Conservation (phyloP, 1,140 invertebrate genomes). For the Lasaia peninsularis region DNA sequence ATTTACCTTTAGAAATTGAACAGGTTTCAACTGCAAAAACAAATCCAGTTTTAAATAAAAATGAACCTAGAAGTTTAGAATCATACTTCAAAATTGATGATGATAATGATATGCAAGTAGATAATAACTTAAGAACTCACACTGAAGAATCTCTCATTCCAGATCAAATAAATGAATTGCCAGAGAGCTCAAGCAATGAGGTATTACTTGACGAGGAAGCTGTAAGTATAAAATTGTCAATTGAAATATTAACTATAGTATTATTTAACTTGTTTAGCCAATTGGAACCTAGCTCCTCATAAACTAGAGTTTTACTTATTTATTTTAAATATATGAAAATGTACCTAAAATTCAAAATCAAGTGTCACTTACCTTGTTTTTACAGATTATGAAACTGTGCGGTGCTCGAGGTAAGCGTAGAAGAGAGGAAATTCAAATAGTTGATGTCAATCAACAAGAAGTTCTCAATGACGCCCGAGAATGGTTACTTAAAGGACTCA, state of each 20-base stretch:
- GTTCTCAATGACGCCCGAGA: slow-evolving; percentile 88
- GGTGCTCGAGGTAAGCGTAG: slow-evolving; percentile 68
- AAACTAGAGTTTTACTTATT: too few species aligned
- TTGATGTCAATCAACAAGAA: slow-evolving; percentile 91
- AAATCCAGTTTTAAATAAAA: slow-evolving; percentile 14
- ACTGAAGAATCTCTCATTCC: slow-evolving; percentile 7
- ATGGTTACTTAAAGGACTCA: slow-evolving; percentile 89
- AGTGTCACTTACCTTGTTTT: not conserved
- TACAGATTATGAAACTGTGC: slow-evolving; percentile 69
- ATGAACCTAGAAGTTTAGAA: slow-evolving; percentile 41
- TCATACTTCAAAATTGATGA: slow-evolving; percentile 56
- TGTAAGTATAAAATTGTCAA: slow-evolving; percentile 46
- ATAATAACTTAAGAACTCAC: slow-evolving; percentile 18
- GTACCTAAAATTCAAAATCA: too few species aligned
- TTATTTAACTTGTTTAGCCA: too few species aligned
- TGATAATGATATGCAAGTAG: slow-evolving; percentile 25
- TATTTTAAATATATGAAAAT: too few species aligned
- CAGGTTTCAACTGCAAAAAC: slow-evolving; percentile 16
- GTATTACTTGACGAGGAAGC: slow-evolving; percentile 59
- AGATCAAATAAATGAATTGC: slow-evolving; percentile 25
- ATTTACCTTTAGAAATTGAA: slow-evolving; percentile 43
- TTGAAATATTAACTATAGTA: too few species aligned
- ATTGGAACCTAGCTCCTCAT: too few species aligned
- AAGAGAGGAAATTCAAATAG: slow-evolving; percentile 80
- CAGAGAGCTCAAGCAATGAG: slow-evolving; percentile 30